These are phyloP conservation scores for Puffinus mauretanicus DNA, from an alignment of 2,113 vertebrate species.

Conservation along the genomic window DNA sequence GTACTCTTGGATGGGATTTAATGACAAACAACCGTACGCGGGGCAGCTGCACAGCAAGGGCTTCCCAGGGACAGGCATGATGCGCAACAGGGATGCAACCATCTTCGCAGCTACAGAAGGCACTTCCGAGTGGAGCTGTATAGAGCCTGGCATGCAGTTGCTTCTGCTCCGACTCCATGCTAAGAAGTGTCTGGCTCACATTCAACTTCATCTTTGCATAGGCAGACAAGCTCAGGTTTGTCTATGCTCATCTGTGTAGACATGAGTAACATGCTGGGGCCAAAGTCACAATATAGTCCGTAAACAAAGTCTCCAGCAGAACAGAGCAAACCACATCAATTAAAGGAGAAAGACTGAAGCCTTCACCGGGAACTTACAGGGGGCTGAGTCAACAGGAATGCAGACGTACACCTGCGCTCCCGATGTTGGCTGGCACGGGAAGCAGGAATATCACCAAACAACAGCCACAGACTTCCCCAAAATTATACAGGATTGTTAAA, in stretches of 20 bases:
- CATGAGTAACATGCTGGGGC: neutral
- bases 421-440: neutral
- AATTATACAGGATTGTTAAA: neutral
- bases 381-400: neutral
- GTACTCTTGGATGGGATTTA: neutral
- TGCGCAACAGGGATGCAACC: neutral
- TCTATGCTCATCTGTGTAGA: neutral
- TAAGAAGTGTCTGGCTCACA: neutral
- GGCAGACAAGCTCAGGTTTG: conserved; percentile 14
- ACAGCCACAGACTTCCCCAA: neutral
- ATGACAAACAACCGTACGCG: neutral
- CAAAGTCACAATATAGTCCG: neutral
- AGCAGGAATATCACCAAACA: neutral
- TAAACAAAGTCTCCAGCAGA: neutral
- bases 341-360: neutral
- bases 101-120: neutral
- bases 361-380: neutral
- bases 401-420: neutral
- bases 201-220: neutral
- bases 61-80: neutral
- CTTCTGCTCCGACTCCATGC: neutral
- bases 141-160: neutral
- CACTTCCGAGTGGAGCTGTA: neutral
- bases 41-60: neutral
- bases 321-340: conserved; percentile 17